A percentile compares a stretch with the other conserved stretches of the same genome.
Conservation (phyloP, 2,113 vertebrate genomes). For the Ancistrus triradiatus region DNA sequence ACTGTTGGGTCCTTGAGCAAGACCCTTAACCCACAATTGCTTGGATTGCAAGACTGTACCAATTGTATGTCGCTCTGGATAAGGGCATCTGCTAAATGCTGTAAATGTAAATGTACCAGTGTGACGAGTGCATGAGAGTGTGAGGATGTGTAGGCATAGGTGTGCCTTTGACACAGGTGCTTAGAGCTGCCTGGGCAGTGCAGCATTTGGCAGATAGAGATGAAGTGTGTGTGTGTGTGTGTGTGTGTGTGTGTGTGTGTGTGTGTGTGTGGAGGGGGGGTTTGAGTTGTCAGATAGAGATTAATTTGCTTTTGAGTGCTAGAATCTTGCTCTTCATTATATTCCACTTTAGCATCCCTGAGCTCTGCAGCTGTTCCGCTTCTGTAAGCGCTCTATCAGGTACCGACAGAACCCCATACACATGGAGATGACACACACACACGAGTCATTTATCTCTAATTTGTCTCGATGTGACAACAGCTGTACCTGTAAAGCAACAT, state of each 20-base stretch:
- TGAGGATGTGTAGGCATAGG: not conserved
- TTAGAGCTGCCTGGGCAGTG: constrained; percentile 8
- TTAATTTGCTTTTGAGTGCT: constrained; percentile 85
- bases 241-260: constrained; percentile 42
- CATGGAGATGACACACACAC: too few relatives aligned
- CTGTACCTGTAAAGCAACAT: constrained; percentile 12
- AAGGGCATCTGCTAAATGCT: too few relatives aligned
- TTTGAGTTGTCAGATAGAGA: constrained; percentile 89
- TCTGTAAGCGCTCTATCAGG: constrained; percentile 92
- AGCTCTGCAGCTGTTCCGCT: constrained; percentile 91
- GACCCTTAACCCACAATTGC: too few relatives aligned
- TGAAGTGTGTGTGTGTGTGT: constrained; percentile 33
- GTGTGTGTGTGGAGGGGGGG: constrained; percentile 46
- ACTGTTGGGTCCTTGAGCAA: too few relatives aligned
- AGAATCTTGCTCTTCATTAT: constrained; percentile 79
- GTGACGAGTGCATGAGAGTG: too few relatives aligned
- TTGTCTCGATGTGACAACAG: constrained; percentile 34
- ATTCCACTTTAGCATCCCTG: constrained; percentile 84
- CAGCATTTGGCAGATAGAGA: constrained; percentile 25
- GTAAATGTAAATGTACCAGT: too few relatives aligned
- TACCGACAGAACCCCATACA: constrained; percentile 89
- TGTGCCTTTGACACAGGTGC: not conserved
- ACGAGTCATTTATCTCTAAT: constrained; percentile 15
- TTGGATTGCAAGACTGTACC: too few relatives aligned
- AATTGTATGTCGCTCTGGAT: too few relatives aligned